Evolutionary conservation across 2,888 invertebrate species (phyloP).

Genomic region (Empis stercorea): DNA sequence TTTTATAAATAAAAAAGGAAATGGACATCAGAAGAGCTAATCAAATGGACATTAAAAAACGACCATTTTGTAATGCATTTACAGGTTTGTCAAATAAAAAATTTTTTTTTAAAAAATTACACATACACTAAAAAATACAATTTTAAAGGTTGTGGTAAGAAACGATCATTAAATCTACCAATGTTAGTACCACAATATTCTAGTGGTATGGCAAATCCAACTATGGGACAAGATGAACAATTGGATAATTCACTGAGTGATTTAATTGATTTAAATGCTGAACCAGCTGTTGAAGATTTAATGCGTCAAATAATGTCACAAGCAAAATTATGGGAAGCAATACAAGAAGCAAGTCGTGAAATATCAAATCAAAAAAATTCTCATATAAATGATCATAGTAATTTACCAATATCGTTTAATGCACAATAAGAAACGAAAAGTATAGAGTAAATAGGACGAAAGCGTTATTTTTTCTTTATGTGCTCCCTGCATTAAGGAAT

Average conservation of each 20-base stretch:
- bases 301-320: constrained; percentile 68
- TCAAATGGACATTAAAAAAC: constrained; percentile 37
- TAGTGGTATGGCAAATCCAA: neutral
- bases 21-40: neutral
- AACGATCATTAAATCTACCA: constrained; percentile 40
- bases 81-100: constrained; percentile 45
- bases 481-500: too few species aligned
- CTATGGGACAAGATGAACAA: constrained; percentile 18
- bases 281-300: constrained; percentile 58
- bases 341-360: constrained; percentile 63
- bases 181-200: constrained; percentile 12
- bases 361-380: constrained; percentile 47
- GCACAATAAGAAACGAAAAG: neutral
- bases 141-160: constrained; percentile 60
- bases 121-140: neutral
- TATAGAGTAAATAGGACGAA: neutral
- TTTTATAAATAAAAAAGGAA: neutral
- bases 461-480: neutral
- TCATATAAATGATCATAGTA: neutral
- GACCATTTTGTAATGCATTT: constrained; percentile 82
- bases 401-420: neutral
- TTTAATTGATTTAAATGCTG: constrained; percentile 52
- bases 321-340: constrained; percentile 57
- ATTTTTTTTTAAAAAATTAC: neutral
- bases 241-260: constrained; percentile 52